These are phyloP conservation scores for Zygaena filipendulae DNA, from an alignment of 2,888 invertebrate genomes.

Conservation along the genomic window DNA sequence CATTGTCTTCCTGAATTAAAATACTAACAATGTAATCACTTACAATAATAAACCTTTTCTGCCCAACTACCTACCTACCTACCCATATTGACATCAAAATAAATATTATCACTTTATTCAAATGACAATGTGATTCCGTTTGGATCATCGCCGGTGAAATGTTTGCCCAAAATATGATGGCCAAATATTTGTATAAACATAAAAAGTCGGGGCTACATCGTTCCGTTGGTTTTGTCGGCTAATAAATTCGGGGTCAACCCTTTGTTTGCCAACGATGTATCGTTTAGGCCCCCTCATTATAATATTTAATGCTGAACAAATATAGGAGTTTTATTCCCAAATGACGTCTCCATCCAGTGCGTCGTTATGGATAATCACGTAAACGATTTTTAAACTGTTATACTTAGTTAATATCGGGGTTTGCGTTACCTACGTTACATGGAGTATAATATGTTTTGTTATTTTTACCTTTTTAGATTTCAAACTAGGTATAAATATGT, in stretches of 20 bases:
- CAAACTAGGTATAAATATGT: conserved; percentile 4
- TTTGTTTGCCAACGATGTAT: conserved; percentile 48
- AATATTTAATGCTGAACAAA: conserved; percentile 65
- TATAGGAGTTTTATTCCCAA: conserved; percentile 45
- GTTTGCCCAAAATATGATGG: conserved; percentile 33
- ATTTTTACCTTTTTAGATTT: no score
- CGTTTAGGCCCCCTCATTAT: conserved; percentile 58
- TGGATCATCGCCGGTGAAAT: no score
- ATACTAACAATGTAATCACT: no score
- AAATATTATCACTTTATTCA: no score
- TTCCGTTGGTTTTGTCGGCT: conserved; percentile 29
- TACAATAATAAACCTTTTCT: no score
- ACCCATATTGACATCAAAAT: no score
- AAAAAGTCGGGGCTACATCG: conserved; percentile 22
- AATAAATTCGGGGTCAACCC: conserved; percentile 53
- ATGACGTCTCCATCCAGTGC: conserved; percentile 49
- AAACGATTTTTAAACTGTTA: conserved; percentile 12
- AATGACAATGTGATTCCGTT: no score
- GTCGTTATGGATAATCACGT: conserved; percentile 21
- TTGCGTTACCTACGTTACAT: conserved; percentile 11
- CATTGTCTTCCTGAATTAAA: no score
- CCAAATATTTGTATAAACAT: conserved; percentile 32
- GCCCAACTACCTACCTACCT: no score
- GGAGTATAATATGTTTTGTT: conserved; percentile 9
- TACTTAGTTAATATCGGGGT: conserved; percentile 18